A percentile compares a stretch with the other conserved stretches of the same genome.
These are phyloP conservation scores for Oryzaephilus surinamensis DNA, from an alignment of 1,140 invertebrate genomes.

Conservation along the genomic window DNA sequence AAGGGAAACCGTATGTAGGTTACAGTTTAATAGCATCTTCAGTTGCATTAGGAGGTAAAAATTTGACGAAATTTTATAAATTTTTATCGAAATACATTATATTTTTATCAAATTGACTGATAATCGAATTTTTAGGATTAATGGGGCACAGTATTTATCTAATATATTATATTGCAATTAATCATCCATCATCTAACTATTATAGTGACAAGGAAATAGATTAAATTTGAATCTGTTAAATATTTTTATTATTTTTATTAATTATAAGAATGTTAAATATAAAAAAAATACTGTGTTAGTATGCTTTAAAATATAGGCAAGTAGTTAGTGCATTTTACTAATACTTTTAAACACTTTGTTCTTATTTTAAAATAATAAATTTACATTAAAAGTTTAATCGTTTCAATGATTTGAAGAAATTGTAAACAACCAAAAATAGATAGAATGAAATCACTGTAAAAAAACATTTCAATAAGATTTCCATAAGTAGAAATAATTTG, in stretches of 20 bases:
- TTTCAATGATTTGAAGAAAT: constrained; percentile 20
- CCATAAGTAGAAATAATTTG: constrained; percentile 3
- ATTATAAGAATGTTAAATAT: too few species aligned
- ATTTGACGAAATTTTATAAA: too few species aligned
- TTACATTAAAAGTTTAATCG: constrained; percentile 21
- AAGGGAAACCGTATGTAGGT: constrained; percentile 2
- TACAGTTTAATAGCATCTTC: constrained; percentile 3
- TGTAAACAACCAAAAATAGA: constrained; percentile 18
- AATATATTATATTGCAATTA: too few species aligned
- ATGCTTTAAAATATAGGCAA: too few species aligned
- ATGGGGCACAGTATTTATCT: constrained; percentile 1
- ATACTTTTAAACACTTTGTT: too few species aligned
- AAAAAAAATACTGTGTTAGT: too few species aligned
- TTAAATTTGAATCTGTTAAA: too few species aligned
- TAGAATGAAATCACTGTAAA: constrained; percentile 21
- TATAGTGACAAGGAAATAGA: too few species aligned
- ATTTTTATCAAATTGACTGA: too few species aligned
- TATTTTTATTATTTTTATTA: background rate
- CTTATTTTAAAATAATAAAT: background rate
- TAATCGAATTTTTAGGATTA: constrained; percentile 3
- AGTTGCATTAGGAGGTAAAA: constrained; percentile 4
- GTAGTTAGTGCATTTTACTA: too few species aligned
- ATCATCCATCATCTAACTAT: too few species aligned
- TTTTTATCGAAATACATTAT: too few species aligned
- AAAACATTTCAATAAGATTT: constrained; percentile 9